Evolutionary conservation across 1,140 invertebrate species (phyloP), one percentile per base, ranked within the genome.

Genomic region (Habropoda laboriosa): DNA sequence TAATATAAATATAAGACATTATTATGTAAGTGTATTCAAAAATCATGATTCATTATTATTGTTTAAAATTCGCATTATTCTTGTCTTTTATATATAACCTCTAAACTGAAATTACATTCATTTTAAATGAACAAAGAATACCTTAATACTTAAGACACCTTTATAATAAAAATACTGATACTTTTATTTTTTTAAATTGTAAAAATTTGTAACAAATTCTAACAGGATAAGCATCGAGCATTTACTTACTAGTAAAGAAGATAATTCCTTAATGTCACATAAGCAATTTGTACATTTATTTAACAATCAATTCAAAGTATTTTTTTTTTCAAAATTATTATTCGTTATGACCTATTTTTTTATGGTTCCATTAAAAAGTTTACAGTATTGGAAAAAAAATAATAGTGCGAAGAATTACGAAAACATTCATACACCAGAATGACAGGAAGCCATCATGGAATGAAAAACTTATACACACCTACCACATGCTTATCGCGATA

Each of bases 191-290:
- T 57, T 0, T 42, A 13, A 55, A 60, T 42, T 61, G 12, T 35
- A n/a, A 24, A 63, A 30, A 21, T 18, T 1, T 27, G 0, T 13
- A 30, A 30, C 1, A 40, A 27, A 64, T 64, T 42, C 42, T 2
- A 16, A 6, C 2, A 45, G 12, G 8, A 10, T 2, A 42, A 30
- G 16, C 47, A 27, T n/a, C 2, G 27, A 27, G 2, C 51, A 77
- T 60, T 61, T 64, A 79, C 77, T 73, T 73, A 79, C 77, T 57
- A 53, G 21, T 30, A 64, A 73, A 53, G 24, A 10, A 71, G 30
- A 10, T 51, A 53, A 57, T 30, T 63, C 40, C 18, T 49, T 38
- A 10, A 53, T 42, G 42, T 73, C 47, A 35, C 30, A 55, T 71
- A 60, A 60, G 8, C 27, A 24, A 49, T 60, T 6, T 60, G 3